Base-by-base conservation (phyloP, 1,140 invertebrate species). In the Eriosoma lanigerum region DNA sequence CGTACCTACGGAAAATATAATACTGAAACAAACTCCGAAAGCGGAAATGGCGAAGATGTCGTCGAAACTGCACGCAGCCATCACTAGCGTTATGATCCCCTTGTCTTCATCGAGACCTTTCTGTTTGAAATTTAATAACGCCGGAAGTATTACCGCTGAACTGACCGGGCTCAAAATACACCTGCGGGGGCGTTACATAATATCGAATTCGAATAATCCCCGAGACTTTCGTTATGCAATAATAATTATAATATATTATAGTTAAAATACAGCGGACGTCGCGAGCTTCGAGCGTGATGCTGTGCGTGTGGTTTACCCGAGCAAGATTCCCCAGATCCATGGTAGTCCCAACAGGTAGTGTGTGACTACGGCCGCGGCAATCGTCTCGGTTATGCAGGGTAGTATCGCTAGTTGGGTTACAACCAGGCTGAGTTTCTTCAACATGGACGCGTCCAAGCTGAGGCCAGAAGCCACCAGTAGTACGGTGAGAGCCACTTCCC, bases 1-100 rank as follows among this genome's bases (percentile, higher is more conserved):
- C 66, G 84, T 85, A 89, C 89, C 88, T 82, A 85, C 85, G 50
- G 89, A 87, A 84, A 91, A 90, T 75, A 89, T 87, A 38, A 90
- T 85, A 70, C 88, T 87, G 50, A 89, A 83, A 81, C 89, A 83
- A 68, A 91, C 87, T 80, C 90, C 90, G 85, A 94, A 94, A n/a
- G 89, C 88, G 82, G 91, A 91, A 82, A 94, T 93, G 70, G 91
- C 90, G n/a, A 92, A 85, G 46, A 94, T 90, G 86, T 94, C 92
- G 86, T 94, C 93, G 50, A 94, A 86, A 84, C 90, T 91, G 21
- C 91, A 89, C 72, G 92, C 91, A n/a, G 92, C 93, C 82, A 94
- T 92, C 2, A 93, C 89, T 48, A 94, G 84, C 0, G 92, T 93
- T 50, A 92, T 91, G 52, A 94, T 90, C 9, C 93, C 92, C 86